Percentiles rank a stretch among this genome's conserved stretches.
phyloP scores from a whole-genome alignment of 2,113 vertebrate genomes.

The Chelonoidis abingdonii region DNA sequence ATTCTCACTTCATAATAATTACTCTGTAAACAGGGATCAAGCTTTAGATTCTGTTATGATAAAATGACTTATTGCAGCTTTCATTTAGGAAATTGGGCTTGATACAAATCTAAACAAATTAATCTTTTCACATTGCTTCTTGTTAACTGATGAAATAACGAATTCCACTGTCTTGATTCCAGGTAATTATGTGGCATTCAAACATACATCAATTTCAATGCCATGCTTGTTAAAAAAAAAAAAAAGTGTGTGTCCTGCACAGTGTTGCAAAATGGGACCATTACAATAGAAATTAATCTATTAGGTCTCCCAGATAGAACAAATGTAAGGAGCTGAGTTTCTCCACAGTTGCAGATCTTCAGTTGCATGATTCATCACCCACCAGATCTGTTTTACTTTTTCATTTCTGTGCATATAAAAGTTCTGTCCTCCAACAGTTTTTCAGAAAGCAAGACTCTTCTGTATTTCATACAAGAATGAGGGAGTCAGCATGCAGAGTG shows the following conservation, averaged over 20 bases:
- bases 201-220: background rate
- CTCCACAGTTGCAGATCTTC: conserved; percentile 15
- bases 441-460: background rate
- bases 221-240: background rate
- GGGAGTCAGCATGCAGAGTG: conserved; percentile 23
- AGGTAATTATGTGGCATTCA: conserved; percentile 19
- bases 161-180: background rate
- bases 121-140: conserved; percentile 30
- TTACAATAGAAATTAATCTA: conserved; percentile 56
- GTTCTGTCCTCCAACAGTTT: background rate
- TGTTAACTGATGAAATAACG: background rate
- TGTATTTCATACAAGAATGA: background rate
- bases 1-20: background rate
- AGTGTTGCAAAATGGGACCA: conserved; percentile 56
- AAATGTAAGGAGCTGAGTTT: conserved; percentile 49
- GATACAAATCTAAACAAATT: conserved; percentile 7
- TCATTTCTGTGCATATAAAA: background rate
- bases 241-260: conserved; percentile 33
- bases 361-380: background rate
- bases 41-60: background rate
- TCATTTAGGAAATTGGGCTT: background rate
- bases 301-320: conserved; percentile 54
- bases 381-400: conserved; percentile 14
- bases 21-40: background rate
- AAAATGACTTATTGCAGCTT: background rate